phyloP scores from a whole-genome alignment of 2,113 vertebrate genomes.

The Ictidomys tridecemlineatus region DNA sequence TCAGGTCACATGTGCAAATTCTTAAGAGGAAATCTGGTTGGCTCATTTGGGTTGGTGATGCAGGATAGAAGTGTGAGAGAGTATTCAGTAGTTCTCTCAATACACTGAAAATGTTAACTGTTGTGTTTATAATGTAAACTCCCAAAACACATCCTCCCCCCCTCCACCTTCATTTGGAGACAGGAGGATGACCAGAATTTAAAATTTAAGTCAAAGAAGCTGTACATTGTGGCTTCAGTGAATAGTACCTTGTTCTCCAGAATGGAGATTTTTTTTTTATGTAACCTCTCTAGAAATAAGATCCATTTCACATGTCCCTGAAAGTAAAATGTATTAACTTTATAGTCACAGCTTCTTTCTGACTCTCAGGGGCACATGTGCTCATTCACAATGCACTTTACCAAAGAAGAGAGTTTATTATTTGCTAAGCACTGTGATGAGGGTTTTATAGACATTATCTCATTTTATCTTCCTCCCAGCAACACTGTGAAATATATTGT shows the following conservation, averaged over 20 bases:
- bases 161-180: neutral
- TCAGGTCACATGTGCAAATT: neutral
- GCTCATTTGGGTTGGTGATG: neutral
- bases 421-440: neutral
- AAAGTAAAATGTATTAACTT: neutral
- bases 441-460: neutral
- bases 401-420: neutral
- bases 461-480: neutral
- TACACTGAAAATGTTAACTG: neutral
- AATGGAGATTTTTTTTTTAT: neutral
- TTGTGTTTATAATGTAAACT: neutral
- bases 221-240: neutral
- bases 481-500: neutral
- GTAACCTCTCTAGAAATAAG: neutral
- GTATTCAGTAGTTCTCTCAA: neutral
- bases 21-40: neutral
- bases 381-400: neutral
- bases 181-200: neutral
- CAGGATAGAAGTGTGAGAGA: neutral
- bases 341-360: neutral
- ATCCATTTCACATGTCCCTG: neutral
- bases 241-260: neutral
- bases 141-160: neutral
- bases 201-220: neutral
- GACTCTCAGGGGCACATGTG: neutral